phyloP scores from a whole-genome alignment of 2,888 invertebrate genomes.

The Spodoptera littoralis region DNA sequence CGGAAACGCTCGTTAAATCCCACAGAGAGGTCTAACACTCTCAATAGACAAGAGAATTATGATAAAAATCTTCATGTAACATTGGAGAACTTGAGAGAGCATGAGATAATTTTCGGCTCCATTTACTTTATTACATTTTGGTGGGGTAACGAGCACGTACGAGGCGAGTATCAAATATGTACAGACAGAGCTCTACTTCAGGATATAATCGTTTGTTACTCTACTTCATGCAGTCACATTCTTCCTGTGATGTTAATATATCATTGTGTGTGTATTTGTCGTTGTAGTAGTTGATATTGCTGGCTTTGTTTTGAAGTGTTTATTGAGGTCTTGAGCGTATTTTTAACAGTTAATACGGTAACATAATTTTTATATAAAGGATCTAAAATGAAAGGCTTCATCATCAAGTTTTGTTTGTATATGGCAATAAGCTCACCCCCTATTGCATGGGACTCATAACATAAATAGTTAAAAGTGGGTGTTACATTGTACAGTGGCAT shows the following conservation, averaged over 20 bases:
- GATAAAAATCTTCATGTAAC: constrained; percentile 64
- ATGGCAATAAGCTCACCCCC: no score
- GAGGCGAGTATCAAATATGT: constrained; percentile 51
- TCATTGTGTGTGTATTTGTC: constrained; percentile 10
- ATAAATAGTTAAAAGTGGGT: no score
- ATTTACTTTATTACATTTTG: constrained; percentile 77
- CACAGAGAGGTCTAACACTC: constrained; percentile 20
- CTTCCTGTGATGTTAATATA: constrained; percentile 21
- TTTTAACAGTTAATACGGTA: no score
- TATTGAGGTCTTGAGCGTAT: neutral
- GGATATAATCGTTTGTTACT: constrained; percentile 47
- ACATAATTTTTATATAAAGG: no score
- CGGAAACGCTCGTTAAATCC: constrained; percentile 29
- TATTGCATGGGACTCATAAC: no score
- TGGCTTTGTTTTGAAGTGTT: neutral
- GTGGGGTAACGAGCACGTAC: constrained; percentile 64
- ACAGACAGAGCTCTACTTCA: constrained; percentile 30
- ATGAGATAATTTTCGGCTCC: constrained; percentile 75
- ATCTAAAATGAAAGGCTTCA: no score
- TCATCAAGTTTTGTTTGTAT: no score
- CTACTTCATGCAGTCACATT: constrained; percentile 24
- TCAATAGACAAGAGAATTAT: constrained; percentile 53
- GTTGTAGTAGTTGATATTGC: neutral
- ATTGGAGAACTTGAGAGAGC: constrained; percentile 63
- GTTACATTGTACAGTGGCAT: no score